Percentiles rank a stretch among this genome's conserved stretches.
These are phyloP conservation scores for Coptotermes formosanus DNA, from an alignment of 1,140 invertebrate genomes.

Conservation along the genomic window DNA sequence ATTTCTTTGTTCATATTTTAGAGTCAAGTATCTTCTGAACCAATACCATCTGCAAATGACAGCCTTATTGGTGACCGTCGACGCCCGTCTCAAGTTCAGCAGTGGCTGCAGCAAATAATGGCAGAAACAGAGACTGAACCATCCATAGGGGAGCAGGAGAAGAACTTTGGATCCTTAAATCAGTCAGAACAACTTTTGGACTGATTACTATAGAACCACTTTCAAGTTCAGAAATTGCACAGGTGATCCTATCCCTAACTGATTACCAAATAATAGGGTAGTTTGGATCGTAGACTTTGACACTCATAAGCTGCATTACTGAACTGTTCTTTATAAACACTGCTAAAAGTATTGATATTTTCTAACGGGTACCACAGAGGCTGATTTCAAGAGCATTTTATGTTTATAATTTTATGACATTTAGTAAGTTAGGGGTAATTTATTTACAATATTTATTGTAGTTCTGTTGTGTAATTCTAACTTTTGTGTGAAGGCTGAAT, in stretches of 20 bases:
- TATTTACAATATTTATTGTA: not conserved
- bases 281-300: not conserved
- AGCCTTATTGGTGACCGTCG: slow-evolving; percentile 37
- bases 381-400: not conserved
- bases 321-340: not conserved
- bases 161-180: not conserved
- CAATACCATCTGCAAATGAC: slow-evolving; percentile 2
- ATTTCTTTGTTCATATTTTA: not conserved
- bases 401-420: not conserved
- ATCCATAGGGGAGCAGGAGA: slow-evolving; percentile 20
- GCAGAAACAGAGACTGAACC: slow-evolving; percentile 57
- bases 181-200: not conserved
- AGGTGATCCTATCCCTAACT: no score
- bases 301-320: not conserved
- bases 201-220: not conserved
- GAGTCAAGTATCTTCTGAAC: not conserved
- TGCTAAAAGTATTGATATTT: not conserved
- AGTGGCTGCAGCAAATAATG: slow-evolving; percentile 56
- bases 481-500: not conserved
- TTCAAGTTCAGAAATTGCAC: no score
- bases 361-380: not conserved
- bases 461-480: not conserved
- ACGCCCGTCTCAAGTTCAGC: slow-evolving; percentile 55
- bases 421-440: not conserved
- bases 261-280: no score